phyloP scores from a whole-genome alignment of 1,140 invertebrate species.

The Drosophila oshimai region DNA sequence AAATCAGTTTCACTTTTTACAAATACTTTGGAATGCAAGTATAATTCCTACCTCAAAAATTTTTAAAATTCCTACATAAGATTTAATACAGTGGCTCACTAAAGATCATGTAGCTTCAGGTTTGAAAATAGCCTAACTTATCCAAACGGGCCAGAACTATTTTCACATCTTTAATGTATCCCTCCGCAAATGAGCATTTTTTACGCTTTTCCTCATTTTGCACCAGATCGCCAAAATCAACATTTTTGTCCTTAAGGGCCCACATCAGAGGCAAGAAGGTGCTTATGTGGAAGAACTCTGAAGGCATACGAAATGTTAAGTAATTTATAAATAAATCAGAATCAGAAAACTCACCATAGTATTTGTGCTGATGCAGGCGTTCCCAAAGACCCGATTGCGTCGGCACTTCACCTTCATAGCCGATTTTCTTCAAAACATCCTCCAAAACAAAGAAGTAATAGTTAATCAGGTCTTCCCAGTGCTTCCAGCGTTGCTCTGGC shows the following conservation, averaged over 20 bases:
- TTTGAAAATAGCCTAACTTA: background rate
- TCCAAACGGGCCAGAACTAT: background rate
- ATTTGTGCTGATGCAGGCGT: constrained; percentile 15
- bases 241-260: background rate
- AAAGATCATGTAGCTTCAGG: background rate
- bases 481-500: constrained; percentile 5
- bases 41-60: too few relatives aligned
- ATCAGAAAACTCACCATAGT: constrained; percentile 11
- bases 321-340: background rate
- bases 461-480: constrained; percentile 22
- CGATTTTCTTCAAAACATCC: constrained; percentile 25
- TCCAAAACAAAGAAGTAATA: constrained; percentile 31
- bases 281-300: constrained; percentile 23
- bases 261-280: constrained; percentile 29
- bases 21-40: too few relatives aligned
- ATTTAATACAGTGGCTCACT: background rate
- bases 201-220: constrained; percentile 20
- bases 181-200: background rate
- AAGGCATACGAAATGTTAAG: background rate
- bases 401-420: constrained; percentile 35
- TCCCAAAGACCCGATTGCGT: constrained; percentile 9
- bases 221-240: constrained; percentile 11
- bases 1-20: too few relatives aligned
- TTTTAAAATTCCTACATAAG: too few relatives aligned
- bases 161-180: constrained; percentile 24